Evolutionary conservation across 2,797 vertebrate genomes (phyloP).

Genomic region (Chloroceryle inda): DNA sequence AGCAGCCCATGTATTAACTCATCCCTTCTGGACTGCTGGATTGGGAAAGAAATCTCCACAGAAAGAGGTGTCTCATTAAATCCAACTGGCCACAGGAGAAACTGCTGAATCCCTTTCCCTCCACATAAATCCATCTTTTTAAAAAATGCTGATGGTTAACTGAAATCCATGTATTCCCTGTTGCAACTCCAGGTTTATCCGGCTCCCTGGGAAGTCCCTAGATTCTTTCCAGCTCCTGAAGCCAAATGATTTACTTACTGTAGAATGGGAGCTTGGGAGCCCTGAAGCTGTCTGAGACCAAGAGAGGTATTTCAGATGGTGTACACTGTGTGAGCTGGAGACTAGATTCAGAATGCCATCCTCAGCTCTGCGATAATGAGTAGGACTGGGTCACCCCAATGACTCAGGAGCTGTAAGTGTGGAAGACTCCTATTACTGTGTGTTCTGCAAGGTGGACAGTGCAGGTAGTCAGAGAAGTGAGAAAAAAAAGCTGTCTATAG

Average conservation of each 20-base stretch:
- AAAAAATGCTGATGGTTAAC: constrained; percentile 14
- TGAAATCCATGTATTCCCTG: not conserved
- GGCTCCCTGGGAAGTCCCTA: constrained; percentile 27
- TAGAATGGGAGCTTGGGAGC: not conserved
- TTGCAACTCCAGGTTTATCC: not conserved
- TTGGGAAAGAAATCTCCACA: constrained; percentile 44
- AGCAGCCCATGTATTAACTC: constrained; percentile 28
- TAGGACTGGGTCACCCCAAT: not conserved
- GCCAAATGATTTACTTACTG: not conserved
- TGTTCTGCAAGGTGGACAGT: not conserved
- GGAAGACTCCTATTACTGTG: not conserved
- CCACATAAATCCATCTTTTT: constrained; percentile 28
- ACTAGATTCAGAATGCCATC: not conserved
- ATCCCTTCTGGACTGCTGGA: constrained; percentile 14
- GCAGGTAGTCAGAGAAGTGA: not conserved
- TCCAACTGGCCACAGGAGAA: constrained; percentile 30
- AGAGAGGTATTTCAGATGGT: not conserved
- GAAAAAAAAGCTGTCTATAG: not conserved
- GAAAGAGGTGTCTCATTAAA: constrained; percentile 49
- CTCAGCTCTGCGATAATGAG: not conserved
- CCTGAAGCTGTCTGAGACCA: not conserved
- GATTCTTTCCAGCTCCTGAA: constrained; percentile 39
- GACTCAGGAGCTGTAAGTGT: not conserved
- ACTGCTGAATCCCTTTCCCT: constrained; percentile 11
- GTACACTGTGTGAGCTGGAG: not conserved